These are phyloP conservation scores for Hyperoodon ampullatus DNA, from an alignment of 2,113 vertebrate species.

Conservation along the genomic window DNA sequence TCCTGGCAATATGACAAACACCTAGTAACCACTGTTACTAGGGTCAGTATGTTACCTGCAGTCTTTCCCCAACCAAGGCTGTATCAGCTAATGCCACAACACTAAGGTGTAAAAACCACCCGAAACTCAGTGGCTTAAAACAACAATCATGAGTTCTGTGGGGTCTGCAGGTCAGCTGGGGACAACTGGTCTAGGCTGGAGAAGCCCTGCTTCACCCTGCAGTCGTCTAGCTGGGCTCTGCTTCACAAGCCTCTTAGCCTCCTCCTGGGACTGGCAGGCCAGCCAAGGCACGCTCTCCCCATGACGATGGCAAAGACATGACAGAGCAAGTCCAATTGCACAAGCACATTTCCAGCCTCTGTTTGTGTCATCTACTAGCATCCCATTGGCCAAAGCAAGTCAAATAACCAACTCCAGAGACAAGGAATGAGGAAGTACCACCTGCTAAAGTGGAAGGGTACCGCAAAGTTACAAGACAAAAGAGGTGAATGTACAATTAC, in stretches of 20 bases:
- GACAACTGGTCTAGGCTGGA: background rate
- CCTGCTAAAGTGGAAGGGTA: background rate
- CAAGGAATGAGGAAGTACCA: background rate
- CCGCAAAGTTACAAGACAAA: background rate
- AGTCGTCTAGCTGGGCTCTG: background rate
- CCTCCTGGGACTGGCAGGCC: background rate
- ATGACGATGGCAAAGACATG: background rate
- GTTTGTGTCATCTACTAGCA: background rate
- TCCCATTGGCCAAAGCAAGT: background rate
- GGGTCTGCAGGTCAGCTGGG: background rate
- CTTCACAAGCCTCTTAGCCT: background rate
- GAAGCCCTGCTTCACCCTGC: background rate
- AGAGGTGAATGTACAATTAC: background rate
- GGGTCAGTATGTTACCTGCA: background rate
- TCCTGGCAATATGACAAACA: background rate
- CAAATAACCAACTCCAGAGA: background rate
- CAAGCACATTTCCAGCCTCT: background rate
- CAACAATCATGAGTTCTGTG: background rate
- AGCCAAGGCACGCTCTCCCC: background rate
- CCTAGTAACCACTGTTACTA: background rate
- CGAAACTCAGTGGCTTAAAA: background rate
- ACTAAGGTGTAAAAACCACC: background rate
- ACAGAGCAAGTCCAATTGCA: background rate
- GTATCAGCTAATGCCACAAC: background rate
- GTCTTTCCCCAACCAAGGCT: background rate